Percentiles rank a stretch among this genome's conserved stretches.
These are phyloP conservation scores for Lycaon pictus DNA, from an alignment of 2,113 vertebrate genomes.

Conservation along the genomic window DNA sequence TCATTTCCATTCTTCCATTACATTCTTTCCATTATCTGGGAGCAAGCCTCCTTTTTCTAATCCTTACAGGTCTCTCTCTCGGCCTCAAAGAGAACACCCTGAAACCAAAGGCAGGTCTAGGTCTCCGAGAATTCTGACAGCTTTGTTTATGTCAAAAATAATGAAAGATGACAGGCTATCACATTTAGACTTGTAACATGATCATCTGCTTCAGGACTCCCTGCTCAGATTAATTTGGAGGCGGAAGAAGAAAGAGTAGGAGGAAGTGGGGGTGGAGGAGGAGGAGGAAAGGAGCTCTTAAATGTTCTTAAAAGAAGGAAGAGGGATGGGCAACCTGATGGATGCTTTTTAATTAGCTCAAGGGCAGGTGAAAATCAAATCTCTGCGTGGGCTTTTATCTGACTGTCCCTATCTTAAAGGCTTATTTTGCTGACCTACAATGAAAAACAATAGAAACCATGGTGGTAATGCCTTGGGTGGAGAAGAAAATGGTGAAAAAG, in stretches of 20 bases:
- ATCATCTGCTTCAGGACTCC: constrained; percentile 71
- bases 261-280: background rate
- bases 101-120: constrained; percentile 58
- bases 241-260: constrained; percentile 17
- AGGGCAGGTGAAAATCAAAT: background rate
- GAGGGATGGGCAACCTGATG: background rate
- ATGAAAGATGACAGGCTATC: constrained; percentile 76
- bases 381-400: background rate
- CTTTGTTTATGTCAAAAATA: constrained; percentile 77
- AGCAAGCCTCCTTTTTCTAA: constrained; percentile 41
- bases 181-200: constrained; percentile 73
- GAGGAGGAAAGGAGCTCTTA: background rate
- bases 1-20: background rate
- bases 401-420: background rate
- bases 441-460: background rate
- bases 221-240: constrained; percentile 78
- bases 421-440: background rate
- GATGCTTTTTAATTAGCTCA: background rate
- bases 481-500: background rate
- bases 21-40: constrained; percentile 21
- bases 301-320: background rate
- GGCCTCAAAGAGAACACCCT: constrained; percentile 36
- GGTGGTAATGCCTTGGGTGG: background rate
- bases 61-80: background rate
- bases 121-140: constrained; percentile 65